These are phyloP conservation scores for Thomomys bottae DNA, from an alignment of 2,113 vertebrate genomes.

Conservation along the genomic window DNA sequence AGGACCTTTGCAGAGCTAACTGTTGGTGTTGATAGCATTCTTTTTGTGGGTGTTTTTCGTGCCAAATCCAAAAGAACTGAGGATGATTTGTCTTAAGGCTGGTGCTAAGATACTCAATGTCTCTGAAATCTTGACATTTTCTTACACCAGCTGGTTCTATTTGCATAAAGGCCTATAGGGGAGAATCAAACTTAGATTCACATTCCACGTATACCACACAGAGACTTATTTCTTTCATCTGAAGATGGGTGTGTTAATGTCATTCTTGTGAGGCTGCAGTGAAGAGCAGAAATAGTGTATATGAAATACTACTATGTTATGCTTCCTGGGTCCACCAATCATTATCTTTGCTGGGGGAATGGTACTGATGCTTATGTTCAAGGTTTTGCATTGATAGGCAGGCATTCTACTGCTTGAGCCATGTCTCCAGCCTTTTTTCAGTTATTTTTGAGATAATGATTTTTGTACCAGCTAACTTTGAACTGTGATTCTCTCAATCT, in stretches of 20 bases:
- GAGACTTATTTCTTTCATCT: background rate
- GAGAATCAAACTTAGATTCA: background rate
- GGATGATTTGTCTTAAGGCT: background rate
- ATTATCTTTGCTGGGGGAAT: too few relatives aligned
- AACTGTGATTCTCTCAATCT: too few relatives aligned
- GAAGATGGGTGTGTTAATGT: background rate
- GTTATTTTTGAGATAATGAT: too few relatives aligned
- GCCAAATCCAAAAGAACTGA: background rate
- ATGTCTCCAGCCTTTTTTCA: too few relatives aligned
- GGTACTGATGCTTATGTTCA: too few relatives aligned
- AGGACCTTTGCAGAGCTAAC: background rate
- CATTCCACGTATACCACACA: too few relatives aligned
- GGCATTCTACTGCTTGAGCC: too few relatives aligned
- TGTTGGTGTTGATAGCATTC: background rate
- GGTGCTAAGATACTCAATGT: background rate
- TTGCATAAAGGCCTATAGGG: background rate
- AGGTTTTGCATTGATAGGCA: too few relatives aligned
- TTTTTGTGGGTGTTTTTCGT: background rate
- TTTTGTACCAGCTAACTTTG: too few relatives aligned
- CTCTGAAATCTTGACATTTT: background rate
- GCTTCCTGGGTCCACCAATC: background rate
- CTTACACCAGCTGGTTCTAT: background rate
- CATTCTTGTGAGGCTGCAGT: background rate
- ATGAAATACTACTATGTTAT: background rate
- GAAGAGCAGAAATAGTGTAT: background rate